phyloP scores from a whole-genome alignment of 2,113 vertebrate genomes.

The Chitala chitala region DNA sequence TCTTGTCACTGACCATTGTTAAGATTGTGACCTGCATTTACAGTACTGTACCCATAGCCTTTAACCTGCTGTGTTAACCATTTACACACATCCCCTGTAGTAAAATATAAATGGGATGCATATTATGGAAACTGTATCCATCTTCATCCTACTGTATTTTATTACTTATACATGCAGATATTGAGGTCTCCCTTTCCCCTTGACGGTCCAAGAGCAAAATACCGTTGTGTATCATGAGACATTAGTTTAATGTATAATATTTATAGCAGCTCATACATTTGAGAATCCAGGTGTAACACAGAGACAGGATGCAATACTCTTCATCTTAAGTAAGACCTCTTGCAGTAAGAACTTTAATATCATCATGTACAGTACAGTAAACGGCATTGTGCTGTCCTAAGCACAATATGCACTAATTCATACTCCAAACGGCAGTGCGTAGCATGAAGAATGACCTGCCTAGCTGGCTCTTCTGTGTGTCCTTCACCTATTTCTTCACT shows the following conservation, averaged over 20 bases:
- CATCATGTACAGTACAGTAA: background rate
- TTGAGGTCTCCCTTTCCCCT: too few relatives aligned
- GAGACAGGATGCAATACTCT: background rate
- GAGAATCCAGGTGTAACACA: too few relatives aligned
- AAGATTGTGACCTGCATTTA: too few relatives aligned
- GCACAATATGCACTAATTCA: background rate
- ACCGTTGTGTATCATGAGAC: too few relatives aligned
- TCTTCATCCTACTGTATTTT: too few relatives aligned
- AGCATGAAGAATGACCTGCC: background rate
- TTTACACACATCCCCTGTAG: background rate
- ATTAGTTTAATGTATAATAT: too few relatives aligned
- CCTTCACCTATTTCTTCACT: conserved; percentile 31
- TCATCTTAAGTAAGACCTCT: background rate
- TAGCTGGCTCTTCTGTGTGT: conserved; percentile 26
- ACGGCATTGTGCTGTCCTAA: background rate
- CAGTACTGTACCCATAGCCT: too few relatives aligned
- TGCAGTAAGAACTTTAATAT: background rate
- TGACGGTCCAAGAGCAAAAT: too few relatives aligned
- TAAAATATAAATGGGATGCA: background rate
- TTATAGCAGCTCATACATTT: too few relatives aligned
- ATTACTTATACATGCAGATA: too few relatives aligned
- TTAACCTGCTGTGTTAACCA: too few relatives aligned
- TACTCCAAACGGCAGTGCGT: background rate
- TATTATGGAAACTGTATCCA: too few relatives aligned
- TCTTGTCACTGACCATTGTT: background rate